Percentiles rank a stretch among this genome's conserved stretches.
phyloP scores from a whole-genome alignment of 1,140 invertebrate species.

The Drosophila varians region DNA sequence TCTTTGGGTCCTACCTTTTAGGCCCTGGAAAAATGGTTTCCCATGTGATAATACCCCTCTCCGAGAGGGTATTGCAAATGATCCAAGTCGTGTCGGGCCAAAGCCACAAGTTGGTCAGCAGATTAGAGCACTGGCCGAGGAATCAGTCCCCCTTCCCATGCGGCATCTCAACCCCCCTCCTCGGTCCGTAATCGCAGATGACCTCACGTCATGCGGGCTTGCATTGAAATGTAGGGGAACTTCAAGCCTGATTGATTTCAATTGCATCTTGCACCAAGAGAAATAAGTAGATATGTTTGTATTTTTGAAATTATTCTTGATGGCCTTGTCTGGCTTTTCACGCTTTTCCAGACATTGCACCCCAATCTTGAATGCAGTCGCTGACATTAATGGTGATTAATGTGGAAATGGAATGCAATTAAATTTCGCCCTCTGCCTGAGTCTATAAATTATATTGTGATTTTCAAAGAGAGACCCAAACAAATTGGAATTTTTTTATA shows the following conservation, averaged over 20 bases:
- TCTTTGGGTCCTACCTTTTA: too few species aligned
- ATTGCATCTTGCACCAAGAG: constrained; percentile 8
- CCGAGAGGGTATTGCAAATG: constrained; percentile 26
- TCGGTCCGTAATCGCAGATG: constrained; percentile 17
- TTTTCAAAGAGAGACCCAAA: constrained; percentile 30
- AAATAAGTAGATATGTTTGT: neutral
- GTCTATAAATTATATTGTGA: constrained; percentile 75
- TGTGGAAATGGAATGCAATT: constrained; percentile 66
- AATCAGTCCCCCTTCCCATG: constrained; percentile 12
- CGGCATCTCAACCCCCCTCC: constrained; percentile 11
- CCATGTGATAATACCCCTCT: neutral
- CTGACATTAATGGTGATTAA: constrained; percentile 81
- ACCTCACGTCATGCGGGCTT: constrained; percentile 59
- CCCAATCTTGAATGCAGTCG: constrained; percentile 20
- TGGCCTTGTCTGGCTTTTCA: constrained; percentile 75
- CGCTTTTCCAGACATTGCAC: constrained; percentile 76
- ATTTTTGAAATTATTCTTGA: neutral
- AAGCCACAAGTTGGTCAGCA: constrained; percentile 77
- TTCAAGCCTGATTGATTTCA: constrained; percentile 68
- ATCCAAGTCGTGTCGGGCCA: constrained; percentile 37
- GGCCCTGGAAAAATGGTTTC: too few species aligned
- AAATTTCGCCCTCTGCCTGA: constrained; percentile 45
- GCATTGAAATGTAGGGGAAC: constrained; percentile 9
- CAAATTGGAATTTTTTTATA: constrained; percentile 23
- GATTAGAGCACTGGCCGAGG: constrained; percentile 62